These are phyloP conservation scores for Phylloscopus whistleri DNA, from an alignment of 2,113 vertebrate species.

Conservation along the genomic window DNA sequence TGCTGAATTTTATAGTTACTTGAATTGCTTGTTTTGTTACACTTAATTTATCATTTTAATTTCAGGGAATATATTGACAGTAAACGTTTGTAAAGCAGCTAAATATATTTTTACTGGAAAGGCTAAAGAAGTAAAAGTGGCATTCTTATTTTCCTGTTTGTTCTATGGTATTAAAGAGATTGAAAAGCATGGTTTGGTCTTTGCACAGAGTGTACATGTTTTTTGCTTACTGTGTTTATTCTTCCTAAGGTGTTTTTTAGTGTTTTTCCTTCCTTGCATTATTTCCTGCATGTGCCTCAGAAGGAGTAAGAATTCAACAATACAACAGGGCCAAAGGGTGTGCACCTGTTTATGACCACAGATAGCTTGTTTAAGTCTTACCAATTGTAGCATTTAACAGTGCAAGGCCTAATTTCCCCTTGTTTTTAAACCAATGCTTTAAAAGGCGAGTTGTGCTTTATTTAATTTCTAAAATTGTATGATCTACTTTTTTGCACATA, in stretches of 20 bases:
- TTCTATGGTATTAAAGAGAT: neutral
- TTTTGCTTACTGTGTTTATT: neutral
- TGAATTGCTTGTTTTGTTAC: neutral
- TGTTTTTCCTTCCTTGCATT: neutral
- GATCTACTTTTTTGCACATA: neutral
- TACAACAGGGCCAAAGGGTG: neutral
- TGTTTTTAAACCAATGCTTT: neutral
- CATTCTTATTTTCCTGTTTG: neutral
- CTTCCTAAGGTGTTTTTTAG: neutral
- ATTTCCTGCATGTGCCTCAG: neutral
- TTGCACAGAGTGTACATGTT: neutral
- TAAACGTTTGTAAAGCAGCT: neutral
- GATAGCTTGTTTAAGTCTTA: neutral
- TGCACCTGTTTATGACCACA: neutral
- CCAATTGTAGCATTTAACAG: neutral
- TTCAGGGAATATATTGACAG: neutral
- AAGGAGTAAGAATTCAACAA: neutral
- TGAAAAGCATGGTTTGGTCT: neutral
- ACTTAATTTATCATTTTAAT: constrained; percentile 6
- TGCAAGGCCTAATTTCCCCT: neutral
- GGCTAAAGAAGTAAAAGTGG: neutral
- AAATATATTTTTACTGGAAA: neutral
- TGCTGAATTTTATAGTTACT: neutral
- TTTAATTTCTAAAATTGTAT: neutral
- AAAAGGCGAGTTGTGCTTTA: rapidly evolving